Percentiles rank a stretch among this genome's conserved stretches.
Evolutionary conservation across 2,888 invertebrate species (phyloP).

Genomic region (Phyllotreta cruciferae): DNA sequence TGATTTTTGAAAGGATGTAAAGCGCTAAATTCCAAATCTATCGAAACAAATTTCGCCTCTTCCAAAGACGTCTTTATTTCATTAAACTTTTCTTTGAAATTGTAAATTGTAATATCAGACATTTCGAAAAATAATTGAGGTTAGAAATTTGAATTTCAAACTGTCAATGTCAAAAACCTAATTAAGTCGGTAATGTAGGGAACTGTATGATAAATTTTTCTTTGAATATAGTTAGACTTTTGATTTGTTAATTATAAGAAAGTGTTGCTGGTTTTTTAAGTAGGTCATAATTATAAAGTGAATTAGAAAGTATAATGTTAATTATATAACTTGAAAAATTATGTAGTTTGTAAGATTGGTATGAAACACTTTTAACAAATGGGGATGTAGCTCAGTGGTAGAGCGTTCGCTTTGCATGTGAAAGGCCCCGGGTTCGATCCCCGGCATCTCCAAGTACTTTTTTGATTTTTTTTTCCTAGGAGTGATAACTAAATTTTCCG

Average conservation of each 20-base stretch:
- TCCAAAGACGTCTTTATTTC: slow-evolving; percentile 65
- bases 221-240: too few species aligned
- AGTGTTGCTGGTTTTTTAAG: too few species aligned
- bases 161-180: too few species aligned
- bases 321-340: too few species aligned
- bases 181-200: too few species aligned
- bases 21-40: slow-evolving; percentile 79
- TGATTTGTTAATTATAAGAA: too few species aligned
- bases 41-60: slow-evolving; percentile 68
- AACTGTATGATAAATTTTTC: too few species aligned
- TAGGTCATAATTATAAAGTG: too few species aligned
- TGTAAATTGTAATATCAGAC: slow-evolving; percentile 68
- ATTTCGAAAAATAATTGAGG: slow-evolving; percentile 54
- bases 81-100: slow-evolving; percentile 67
- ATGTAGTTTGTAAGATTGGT: too few species aligned
- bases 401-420: slow-evolving; percentile 99
- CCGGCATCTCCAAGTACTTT: slow-evolving; percentile 80
- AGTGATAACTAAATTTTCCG: background rate
- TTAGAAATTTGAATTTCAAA: background rate
- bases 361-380: background rate
- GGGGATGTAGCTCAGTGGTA: slow-evolving; percentile 98
- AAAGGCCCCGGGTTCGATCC: slow-evolving; percentile 99
- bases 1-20: slow-evolving; percentile 56
- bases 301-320: too few species aligned
- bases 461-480: slow-evolving; percentile 53